These are phyloP conservation scores for Epicauta chinensis DNA, from an alignment of 1,140 invertebrate genomes.

Conservation along the genomic window DNA sequence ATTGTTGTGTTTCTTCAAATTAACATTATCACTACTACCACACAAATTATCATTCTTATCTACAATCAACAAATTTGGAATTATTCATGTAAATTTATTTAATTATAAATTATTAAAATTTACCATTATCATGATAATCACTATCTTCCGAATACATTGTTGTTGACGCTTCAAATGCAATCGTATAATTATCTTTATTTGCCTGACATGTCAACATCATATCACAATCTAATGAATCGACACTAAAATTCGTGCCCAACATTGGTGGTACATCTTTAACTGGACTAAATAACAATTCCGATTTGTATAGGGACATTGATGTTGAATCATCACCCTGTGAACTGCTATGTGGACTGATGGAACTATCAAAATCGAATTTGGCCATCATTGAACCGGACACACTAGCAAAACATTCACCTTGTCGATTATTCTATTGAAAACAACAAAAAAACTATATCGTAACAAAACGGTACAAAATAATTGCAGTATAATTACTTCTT, in stretches of 20 bases:
- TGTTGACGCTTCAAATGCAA: conserved; percentile 85
- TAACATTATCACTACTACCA: not conserved
- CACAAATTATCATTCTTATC: conserved; percentile 37
- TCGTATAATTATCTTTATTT: conserved; percentile 91
- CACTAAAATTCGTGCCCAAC: conserved; percentile 65
- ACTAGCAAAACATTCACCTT: conserved; percentile 75
- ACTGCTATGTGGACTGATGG: conserved; percentile 63
- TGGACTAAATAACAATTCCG: conserved; percentile 84
- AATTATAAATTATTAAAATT: conserved; percentile 12
- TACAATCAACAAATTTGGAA: conserved; percentile 17
- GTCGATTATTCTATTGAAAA: conserved; percentile 46
- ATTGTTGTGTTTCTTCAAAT: conserved; percentile 10
- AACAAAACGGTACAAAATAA: too few species aligned
- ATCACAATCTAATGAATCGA: conserved; percentile 86
- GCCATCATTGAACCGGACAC: conserved; percentile 74
- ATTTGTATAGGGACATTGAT: conserved; percentile 82
- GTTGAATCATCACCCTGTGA: conserved; percentile 69
- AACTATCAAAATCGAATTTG: conserved; percentile 70
- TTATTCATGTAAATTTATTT: not conserved
- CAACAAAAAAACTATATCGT: conserved; percentile 11
- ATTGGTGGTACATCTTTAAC: conserved; percentile 71
- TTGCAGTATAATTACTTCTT: too few species aligned
- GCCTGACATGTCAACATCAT: conserved; percentile 83
- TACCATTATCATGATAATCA: conserved; percentile 62
- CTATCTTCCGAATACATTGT: conserved; percentile 81